phyloP scores from a whole-genome alignment of 2,797 vertebrate genomes.

The Rhinichthys osculus region DNA sequence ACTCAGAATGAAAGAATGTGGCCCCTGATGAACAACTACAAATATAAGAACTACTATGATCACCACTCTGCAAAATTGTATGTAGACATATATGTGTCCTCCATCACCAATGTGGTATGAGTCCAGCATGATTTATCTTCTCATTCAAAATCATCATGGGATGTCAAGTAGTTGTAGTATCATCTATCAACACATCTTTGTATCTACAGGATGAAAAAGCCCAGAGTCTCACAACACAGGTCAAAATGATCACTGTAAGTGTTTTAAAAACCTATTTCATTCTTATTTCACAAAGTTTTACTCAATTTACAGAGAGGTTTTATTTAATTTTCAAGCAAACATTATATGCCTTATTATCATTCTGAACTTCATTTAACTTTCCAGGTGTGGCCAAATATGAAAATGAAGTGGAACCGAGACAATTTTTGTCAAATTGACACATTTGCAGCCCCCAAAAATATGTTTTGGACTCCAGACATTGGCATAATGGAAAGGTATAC shows the following conservation, averaged over 20 bases:
- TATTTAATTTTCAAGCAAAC: not conserved
- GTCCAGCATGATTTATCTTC: not conserved
- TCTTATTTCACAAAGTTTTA: not conserved
- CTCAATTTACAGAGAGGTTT: not conserved
- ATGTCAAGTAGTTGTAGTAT: not conserved
- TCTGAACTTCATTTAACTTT: not conserved
- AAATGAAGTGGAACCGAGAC: accelerated
- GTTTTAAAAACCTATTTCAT: not conserved
- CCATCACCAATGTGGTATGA: conserved; percentile 3
- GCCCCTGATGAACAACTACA: not conserved
- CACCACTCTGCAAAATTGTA: not conserved
- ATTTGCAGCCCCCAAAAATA: not conserved
- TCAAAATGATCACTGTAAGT: not conserved
- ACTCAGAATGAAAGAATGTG: not conserved
- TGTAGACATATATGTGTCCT: not conserved
- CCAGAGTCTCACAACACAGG: not conserved
- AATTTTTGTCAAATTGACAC: not conserved
- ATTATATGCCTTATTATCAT: not conserved
- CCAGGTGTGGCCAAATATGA: not conserved
- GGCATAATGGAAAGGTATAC: not conserved
- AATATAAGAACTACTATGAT: too few relatives aligned
- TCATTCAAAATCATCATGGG: not conserved
- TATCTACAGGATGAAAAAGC: not conserved
- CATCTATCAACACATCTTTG: not conserved
- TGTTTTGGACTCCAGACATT: conserved; percentile 1